Conservation (phyloP, 2,113 vertebrate genomes). For the Zosterops japonicus region DNA sequence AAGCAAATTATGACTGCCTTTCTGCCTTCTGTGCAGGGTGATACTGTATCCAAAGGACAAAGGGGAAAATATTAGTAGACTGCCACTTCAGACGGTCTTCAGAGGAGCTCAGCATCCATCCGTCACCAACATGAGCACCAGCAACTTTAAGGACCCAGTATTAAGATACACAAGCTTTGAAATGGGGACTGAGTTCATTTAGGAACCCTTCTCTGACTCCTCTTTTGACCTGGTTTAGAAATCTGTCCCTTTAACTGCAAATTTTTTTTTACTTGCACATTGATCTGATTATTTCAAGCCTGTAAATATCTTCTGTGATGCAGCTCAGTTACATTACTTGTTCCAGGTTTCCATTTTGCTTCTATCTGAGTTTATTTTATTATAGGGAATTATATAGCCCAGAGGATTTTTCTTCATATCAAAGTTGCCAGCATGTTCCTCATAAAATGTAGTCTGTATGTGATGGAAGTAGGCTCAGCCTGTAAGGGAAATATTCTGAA, state of each 20-base stretch:
- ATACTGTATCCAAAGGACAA: not conserved
- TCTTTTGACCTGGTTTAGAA: not conserved
- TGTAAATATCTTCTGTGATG: constrained; percentile 34
- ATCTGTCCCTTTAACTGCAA: not conserved
- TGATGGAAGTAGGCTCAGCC: constrained; percentile 9
- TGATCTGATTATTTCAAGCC: constrained; percentile 49
- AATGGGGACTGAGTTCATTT: not conserved
- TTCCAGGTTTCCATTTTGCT: constrained; percentile 38
- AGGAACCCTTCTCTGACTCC: not conserved
- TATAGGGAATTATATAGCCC: constrained; percentile 19
- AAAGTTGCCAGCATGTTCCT: constrained; percentile 33
- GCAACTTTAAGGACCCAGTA: not conserved
- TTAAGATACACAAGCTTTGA: not conserved
- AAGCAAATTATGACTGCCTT: not conserved
- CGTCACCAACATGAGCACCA: not conserved
- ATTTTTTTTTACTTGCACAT: not conserved
- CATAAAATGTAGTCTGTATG: not conserved
- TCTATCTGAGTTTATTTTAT: constrained; percentile 62
- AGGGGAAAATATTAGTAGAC: not conserved
- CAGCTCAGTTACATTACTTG: not conserved
- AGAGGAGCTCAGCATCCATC: not conserved
- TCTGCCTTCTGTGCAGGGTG: not conserved
- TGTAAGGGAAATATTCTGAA: not conserved
- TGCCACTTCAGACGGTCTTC: not conserved
- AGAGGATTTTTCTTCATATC: constrained; percentile 48